A percentile compares a stretch with the other conserved stretches of the same genome.
Evolutionary conservation across 2,888 invertebrate species (phyloP).

Genomic region (Xylocampa areola): DNA sequence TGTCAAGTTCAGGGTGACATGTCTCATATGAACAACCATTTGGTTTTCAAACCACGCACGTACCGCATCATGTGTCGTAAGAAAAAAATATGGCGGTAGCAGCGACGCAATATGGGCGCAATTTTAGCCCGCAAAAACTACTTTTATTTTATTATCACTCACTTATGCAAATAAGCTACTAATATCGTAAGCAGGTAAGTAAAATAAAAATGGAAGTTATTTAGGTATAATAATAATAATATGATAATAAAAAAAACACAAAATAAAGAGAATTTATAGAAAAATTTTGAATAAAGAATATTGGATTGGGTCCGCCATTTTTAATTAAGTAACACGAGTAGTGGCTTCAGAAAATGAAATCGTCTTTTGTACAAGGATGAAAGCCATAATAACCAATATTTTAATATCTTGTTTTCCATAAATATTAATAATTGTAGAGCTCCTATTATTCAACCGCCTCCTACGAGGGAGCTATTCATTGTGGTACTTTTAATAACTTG

Average conservation of each 20-base stretch:
- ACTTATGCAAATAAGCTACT: not conserved
- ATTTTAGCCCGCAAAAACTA: not conserved
- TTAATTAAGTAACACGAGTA: not conserved
- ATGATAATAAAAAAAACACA: too few relatives aligned
- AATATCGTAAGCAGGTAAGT: not conserved
- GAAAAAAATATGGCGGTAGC: constrained; percentile 5
- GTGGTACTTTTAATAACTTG: constrained; percentile 42
- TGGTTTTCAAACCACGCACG: constrained; percentile 18
- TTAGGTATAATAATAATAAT: not conserved
- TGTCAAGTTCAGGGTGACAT: constrained; percentile 31
- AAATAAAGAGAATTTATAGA: not conserved
- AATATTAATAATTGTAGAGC: not conserved
- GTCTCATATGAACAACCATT: constrained; percentile 21
- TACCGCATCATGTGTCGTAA: constrained; percentile 6
- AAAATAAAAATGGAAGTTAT: not conserved
- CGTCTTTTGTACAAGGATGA: not conserved
- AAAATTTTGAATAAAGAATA: constrained; percentile 4
- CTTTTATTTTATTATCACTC: not conserved
- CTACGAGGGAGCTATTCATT: constrained; percentile 20
- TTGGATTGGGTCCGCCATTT: not conserved
- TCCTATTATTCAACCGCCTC: constrained; percentile 11
- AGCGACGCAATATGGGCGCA: not conserved
- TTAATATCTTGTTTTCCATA: constrained; percentile 6
- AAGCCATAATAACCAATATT: not conserved
- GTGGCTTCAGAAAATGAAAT: not conserved